These are phyloP conservation scores for Limnephilus rhombicus DNA, from an alignment of 2,888 invertebrate species.

Conservation along the genomic window DNA sequence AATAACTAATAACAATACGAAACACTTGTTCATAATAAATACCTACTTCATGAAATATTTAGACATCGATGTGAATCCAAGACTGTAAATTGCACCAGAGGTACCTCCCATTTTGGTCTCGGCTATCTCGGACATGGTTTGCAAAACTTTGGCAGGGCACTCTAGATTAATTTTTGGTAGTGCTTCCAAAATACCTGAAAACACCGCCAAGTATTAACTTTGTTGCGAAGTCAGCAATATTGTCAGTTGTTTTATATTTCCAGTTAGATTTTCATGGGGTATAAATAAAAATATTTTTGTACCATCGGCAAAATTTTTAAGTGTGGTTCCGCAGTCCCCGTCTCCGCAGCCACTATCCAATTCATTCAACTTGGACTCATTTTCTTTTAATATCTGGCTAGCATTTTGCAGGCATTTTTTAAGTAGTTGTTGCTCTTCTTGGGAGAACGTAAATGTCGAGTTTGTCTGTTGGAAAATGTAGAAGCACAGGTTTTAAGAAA, in stretches of 20 bases:
- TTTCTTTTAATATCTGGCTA: constrained; percentile 78
- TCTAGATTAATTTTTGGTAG: constrained; percentile 63
- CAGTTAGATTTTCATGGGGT: background rate
- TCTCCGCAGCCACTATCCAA: constrained; percentile 86
- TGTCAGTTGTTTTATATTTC: background rate
- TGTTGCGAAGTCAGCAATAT: background rate
- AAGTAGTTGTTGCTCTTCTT: constrained; percentile 67
- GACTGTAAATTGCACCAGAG: constrained; percentile 87
- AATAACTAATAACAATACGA: background rate
- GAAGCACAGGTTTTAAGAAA: background rate
- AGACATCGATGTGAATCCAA: constrained; percentile 84
- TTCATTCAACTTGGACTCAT: constrained; percentile 80
- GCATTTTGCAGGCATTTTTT: constrained; percentile 73
- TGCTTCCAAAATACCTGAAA: constrained; percentile 57
- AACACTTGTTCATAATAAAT: background rate
- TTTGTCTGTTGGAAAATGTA: constrained; percentile 8
- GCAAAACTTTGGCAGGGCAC: constrained; percentile 74
- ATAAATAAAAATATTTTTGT: background rate
- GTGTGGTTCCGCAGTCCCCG: constrained; percentile 86
- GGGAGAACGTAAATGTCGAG: constrained; percentile 46
- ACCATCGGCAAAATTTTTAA: constrained; percentile 80
- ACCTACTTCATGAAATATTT: constrained; percentile 73
- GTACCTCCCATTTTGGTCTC: constrained; percentile 88
- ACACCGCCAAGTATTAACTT: background rate
- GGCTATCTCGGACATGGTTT: constrained; percentile 79